Base-by-base conservation (phyloP, 2,888 invertebrate genomes). In the Torymus auratus region DNA sequence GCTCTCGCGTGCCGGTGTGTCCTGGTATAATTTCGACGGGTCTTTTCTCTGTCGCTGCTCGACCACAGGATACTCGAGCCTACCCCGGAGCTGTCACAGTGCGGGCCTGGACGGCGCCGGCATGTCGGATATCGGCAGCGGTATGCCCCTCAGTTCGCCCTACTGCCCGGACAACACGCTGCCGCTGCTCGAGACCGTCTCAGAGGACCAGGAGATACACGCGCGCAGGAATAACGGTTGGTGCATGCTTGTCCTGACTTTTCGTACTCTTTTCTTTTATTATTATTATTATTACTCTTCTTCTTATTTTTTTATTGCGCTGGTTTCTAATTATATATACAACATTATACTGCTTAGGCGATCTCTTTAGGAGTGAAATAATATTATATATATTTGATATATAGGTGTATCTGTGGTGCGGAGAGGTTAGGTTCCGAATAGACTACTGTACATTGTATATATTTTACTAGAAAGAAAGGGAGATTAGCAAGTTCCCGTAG, bases 61-160 rank as follows among this genome's bases (percentile, higher is more conserved):
- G 23, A 17, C 50, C 58, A n/a, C 89, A 96, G 96, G 96, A 80
- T 96, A 96, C 92, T 96, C 96, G 91, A 96, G 96, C 91, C 92
- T 96, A 87, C 96, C 96, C 50, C 93, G 96, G 84, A 96, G 96
- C 78, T 96, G 96, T 87, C 96, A 96, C 92, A 90, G 88, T 89
- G 91, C 90, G 87, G 92, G 89, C 85, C 90, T 87, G 86, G 92
- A 86, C 88, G 92, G 84, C 91, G 93, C 89, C 91, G 93, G 93
- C 84, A 91, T 93, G 85, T 91, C 92, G 84, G 92, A 93, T 61
- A 92, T 92, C 12, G 93, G 93, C 2, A 93, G 93, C 86, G 93
- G 93, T 62, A 91, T 93, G 72, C 92, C 93, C n/a, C 87, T 91
- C 56, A 93, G 93, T 79, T 91, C 92, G 80, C 91, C 92, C 53